Conservation (phyloP, 2,888 invertebrate species). For the Catonia carolina region DNA sequence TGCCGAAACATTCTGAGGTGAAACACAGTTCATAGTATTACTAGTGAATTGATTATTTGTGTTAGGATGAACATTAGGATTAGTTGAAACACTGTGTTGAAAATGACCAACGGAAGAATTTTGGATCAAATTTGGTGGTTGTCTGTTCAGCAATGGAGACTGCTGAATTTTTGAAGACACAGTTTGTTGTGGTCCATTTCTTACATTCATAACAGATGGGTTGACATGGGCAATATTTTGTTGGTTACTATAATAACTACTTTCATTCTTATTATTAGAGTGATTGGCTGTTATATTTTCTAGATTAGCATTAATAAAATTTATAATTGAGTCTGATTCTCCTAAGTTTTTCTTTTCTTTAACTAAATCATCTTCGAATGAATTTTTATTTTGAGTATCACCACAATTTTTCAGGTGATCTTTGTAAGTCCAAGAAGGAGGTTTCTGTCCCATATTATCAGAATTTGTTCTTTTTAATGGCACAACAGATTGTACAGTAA, state of each 20-base stretch:
- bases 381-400: slow-evolving; percentile 3
- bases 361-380: not conserved
- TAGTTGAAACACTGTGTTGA: not conserved
- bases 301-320: slow-evolving; percentile 8
- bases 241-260: not conserved
- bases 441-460: slow-evolving; percentile 42
- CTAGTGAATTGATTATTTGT: not conserved
- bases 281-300: not conserved
- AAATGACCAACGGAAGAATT: not conserved
- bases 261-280: too few relatives aligned
- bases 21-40: not conserved
- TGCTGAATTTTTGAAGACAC: slow-evolving; percentile 8
- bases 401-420: not conserved
- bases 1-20: not conserved
- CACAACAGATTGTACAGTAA: slow-evolving; percentile 36
- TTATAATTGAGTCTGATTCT: not conserved
- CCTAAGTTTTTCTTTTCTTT: not conserved
- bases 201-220: slow-evolving; percentile 40
- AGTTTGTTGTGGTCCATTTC: slow-evolving; percentile 39
- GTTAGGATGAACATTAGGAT: not conserved
- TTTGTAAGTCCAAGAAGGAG: slow-evolving; percentile 6
- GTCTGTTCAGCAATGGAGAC: slow-evolving; percentile 23
- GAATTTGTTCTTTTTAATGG: slow-evolving; percentile 37
- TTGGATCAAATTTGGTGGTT: slow-evolving; percentile 8
- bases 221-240: not conserved